Evolutionary conservation across 2,113 vertebrate genomes (phyloP).

Genomic region (Laterallus jamaicensis): DNA sequence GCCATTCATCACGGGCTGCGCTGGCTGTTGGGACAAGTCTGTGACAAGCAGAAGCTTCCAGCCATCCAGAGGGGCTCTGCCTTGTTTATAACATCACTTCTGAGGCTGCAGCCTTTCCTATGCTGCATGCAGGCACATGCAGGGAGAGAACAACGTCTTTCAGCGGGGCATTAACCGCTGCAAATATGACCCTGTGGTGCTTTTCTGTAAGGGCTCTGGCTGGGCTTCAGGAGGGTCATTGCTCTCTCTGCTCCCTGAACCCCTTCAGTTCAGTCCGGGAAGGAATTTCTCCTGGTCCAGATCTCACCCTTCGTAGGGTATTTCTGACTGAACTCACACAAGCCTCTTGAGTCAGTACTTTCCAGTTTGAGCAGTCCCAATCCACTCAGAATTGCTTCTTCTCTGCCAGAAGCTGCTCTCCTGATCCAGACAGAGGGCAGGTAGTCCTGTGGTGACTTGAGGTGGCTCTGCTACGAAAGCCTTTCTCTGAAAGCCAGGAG

Average conservation of each 20-base stretch:
- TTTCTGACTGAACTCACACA: not conserved
- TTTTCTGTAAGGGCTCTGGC: not conserved
- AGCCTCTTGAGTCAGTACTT: not conserved
- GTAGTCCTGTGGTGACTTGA: not conserved
- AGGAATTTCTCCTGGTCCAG: not conserved
- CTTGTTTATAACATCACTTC: not conserved
- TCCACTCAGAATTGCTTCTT: not conserved
- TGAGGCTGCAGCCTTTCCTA: not conserved
- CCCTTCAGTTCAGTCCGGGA: not conserved
- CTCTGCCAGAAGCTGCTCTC: not conserved
- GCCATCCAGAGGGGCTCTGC: not conserved
- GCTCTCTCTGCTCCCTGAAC: not conserved
- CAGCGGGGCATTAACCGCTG: not conserved
- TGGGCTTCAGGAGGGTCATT: not conserved
- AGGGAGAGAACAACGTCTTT: not conserved
- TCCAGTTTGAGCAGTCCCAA: not conserved
- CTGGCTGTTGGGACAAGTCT: not conserved
- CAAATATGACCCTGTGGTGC: not conserved
- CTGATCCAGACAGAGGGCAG: not conserved
- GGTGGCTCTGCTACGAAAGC: not conserved
- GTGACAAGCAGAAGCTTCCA: not conserved
- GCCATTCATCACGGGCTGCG: not conserved
- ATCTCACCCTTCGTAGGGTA: not conserved
- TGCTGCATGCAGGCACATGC: not conserved
- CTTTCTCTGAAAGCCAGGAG: not conserved